Percentiles rank a stretch among this genome's conserved stretches.
These are phyloP conservation scores for Steinernema carpocapsae DNA, from an alignment of 2,888 invertebrate genomes.

Conservation along the genomic window DNA sequence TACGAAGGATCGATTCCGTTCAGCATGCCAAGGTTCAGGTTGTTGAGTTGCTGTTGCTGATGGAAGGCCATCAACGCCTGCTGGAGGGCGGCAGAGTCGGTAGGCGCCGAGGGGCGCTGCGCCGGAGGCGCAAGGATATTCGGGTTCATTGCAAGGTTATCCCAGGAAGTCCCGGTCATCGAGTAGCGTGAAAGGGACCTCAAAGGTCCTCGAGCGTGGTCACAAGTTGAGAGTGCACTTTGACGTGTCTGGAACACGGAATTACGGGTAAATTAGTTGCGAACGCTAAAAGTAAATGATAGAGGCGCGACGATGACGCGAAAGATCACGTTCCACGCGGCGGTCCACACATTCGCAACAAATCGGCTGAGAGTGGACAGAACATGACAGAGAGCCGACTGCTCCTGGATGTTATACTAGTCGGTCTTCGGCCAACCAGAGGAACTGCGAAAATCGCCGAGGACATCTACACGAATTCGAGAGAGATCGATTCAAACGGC, in stretches of 20 bases:
- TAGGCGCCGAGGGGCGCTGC: neutral
- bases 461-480: slow-evolving; percentile 21
- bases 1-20: slow-evolving; percentile 5
- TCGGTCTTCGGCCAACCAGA: neutral
- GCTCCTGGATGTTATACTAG: neutral
- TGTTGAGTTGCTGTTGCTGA: slow-evolving; percentile 15
- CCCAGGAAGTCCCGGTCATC: slow-evolving; percentile 33
- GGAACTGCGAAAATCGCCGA: neutral
- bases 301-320: neutral
- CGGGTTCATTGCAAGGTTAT: slow-evolving; percentile 21
- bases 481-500: slow-evolving; percentile 2
- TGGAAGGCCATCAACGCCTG: slow-evolving; percentile 15
- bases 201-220: neutral
- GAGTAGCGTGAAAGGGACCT: neutral
- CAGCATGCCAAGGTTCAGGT: neutral
- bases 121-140: slow-evolving; percentile 6
- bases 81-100: neutral
- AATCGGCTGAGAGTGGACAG: slow-evolving; percentile 10
- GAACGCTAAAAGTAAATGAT: neutral
- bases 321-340: slow-evolving; percentile 19
- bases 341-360: neutral
- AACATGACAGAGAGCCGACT: neutral
- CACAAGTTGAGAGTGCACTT: slow-evolving; percentile 7
- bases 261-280: slow-evolving; percentile 24
- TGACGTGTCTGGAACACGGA: slow-evolving; percentile 29